Conservation (phyloP, 1,140 invertebrate genomes). For the Procambarus virginalis region DNA sequence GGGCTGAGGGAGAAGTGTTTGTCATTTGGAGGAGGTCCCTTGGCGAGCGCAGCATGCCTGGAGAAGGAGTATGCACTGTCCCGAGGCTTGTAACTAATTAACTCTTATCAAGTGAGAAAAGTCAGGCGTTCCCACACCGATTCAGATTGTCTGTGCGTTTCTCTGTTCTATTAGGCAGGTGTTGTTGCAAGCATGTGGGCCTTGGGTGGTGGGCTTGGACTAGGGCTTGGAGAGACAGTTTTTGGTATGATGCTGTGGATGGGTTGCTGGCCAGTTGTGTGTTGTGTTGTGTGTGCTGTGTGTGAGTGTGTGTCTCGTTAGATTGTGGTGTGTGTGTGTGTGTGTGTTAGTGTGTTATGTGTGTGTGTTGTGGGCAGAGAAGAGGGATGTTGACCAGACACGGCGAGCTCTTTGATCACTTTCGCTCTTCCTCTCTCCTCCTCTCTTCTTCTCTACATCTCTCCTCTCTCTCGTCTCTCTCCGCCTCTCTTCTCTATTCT, state of each 20-base stretch:
- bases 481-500: background rate
- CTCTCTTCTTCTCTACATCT: background rate
- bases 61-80: constrained; percentile 45
- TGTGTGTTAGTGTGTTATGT: no score
- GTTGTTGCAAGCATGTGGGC: constrained; percentile 34
- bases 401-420: background rate
- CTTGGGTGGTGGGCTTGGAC: background rate
- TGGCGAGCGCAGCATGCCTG: background rate
- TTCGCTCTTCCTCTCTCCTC: background rate
- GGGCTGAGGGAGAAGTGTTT: background rate
- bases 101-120: constrained; percentile 62
- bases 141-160: constrained; percentile 41
- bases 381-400: background rate
- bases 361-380: background rate
- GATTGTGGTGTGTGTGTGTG: no score
- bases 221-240: background rate
- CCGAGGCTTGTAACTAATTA: constrained; percentile 55
- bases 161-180: constrained; percentile 23
- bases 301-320: no score
- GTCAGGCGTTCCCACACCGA: constrained; percentile 44
- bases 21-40: background rate
- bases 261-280: no score
- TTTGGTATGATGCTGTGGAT: background rate
- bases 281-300: no score
- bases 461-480: background rate